Base-by-base conservation (phyloP, 1,140 invertebrate species). In the Heliconius hermathena region DNA sequence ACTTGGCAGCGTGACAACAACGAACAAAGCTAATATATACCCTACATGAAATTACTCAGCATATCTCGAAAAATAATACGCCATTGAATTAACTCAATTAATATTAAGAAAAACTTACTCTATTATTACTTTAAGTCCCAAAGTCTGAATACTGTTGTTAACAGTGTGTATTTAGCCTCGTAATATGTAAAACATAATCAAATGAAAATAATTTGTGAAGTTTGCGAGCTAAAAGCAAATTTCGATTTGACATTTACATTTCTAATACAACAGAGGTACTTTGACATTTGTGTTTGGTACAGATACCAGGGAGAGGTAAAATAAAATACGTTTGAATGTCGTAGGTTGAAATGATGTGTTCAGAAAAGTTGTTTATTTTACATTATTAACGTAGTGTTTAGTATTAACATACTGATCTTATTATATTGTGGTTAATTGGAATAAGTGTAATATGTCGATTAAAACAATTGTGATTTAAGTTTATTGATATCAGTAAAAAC, bases 1-100 rank as follows among this genome's bases (percentile, higher is more conserved):
- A 82, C 71, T 88, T 88, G 87, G 87, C 87, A 88, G 71, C 74
- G 81, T 87, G 87, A 83, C 87, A 88, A 88, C 80, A 78, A 72
- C 78, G 82, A 80, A 82, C 74, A 77, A 77, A 83, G 76, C 81
- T 60, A 80, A 60, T 76, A 74, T 71, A 81, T 41, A 80, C 49
- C 71, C 29, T 22, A 70, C 74, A 60, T 78, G 73, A 88, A 85
- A 87, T 88, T 88, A 88, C 84, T 88, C 87, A 87, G 87, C 87
- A 76, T 76, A 86, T 86, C 80, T 74, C 72, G 77, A 80, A 84
- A 87, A 88, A 84, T 85, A 86, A 83, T 83, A 74, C 71, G 76
- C 76, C 79, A 81, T 46, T 77, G 26, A 66, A 66, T 66, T 26
- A 71, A 41, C 72, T 60, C 46, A 71, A 79, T 60, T 71, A 8